These are phyloP conservation scores for Andrena bicolor DNA, from an alignment of 2,888 invertebrate species.

Conservation along the genomic window DNA sequence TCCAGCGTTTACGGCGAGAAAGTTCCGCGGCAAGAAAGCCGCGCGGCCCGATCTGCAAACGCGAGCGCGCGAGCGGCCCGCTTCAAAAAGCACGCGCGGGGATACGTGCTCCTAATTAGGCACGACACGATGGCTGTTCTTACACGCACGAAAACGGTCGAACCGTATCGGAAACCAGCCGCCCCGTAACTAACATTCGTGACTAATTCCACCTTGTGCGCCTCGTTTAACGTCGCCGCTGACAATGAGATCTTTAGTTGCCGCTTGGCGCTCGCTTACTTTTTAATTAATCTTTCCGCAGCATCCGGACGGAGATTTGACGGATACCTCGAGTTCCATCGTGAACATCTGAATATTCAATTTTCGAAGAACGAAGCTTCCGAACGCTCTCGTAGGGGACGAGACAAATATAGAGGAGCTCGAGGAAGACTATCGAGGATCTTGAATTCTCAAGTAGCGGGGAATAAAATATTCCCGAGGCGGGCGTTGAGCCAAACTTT, in stretches of 20 bases:
- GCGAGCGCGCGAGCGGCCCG: slow-evolving; percentile 29
- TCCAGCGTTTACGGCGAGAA: slow-evolving; percentile 77
- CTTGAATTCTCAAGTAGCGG: slow-evolving; percentile 28
- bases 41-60: slow-evolving; percentile 66
- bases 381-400: background rate
- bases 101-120: slow-evolving; percentile 71
- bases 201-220: slow-evolving; percentile 42
- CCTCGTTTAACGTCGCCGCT: background rate
- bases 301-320: background rate
- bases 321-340: background rate
- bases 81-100: slow-evolving; percentile 69
- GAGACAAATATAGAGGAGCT: background rate
- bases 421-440: slow-evolving; percentile 18
- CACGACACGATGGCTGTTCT: slow-evolving; percentile 67
- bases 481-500: slow-evolving; percentile 12
- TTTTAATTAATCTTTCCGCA: background rate
- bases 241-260: background rate
- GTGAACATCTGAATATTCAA: slow-evolving; percentile 4
- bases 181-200: slow-evolving; percentile 37
- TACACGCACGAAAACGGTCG: slow-evolving; percentile 63
- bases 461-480: slow-evolving; percentile 17
- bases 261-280: background rate
- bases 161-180: slow-evolving; percentile 41
- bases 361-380: background rate
- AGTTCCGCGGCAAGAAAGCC: slow-evolving; percentile 73